These are phyloP conservation scores for Theonella swinhoei DNA, from an alignment of 37 sponge, comb jelly and placozoan species.

Conservation along the genomic window DNA sequence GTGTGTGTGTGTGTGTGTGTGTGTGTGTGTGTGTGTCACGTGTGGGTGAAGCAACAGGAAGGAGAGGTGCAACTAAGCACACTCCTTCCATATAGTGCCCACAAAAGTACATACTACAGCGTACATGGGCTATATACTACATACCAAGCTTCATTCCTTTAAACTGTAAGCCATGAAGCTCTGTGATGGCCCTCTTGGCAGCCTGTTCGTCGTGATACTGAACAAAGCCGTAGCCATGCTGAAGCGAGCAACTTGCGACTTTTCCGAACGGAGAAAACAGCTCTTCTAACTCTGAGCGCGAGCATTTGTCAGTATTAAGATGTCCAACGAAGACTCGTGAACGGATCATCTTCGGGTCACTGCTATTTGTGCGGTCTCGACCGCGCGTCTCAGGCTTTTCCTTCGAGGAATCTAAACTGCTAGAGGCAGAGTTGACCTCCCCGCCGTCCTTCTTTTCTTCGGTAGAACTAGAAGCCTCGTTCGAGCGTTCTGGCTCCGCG, in stretches of 20 bases:
- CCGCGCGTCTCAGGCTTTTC: not conserved
- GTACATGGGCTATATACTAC: too few relatives aligned
- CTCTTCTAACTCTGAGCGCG: slow-evolving; percentile 13
- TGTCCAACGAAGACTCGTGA: slow-evolving; percentile 67
- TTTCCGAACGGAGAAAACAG: slow-evolving; percentile 50
- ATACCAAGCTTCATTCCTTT: slow-evolving; percentile 63
- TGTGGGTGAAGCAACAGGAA: too few relatives aligned
- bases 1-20: too few relatives aligned
- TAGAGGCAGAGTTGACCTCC: not conserved
- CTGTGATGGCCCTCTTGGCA: slow-evolving; percentile 45
- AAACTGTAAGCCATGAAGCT: slow-evolving; percentile 37
- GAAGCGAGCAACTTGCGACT: slow-evolving; percentile 27
- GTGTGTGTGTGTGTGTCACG: too few relatives aligned
- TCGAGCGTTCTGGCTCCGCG: not conserved
- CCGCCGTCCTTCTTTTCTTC: not conserved
- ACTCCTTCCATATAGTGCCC: not conserved
- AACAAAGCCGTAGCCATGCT: slow-evolving; percentile 74
- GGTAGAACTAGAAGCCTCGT: not conserved
- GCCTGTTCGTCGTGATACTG: slow-evolving; percentile 48
- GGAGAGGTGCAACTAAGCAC: too few relatives aligned
- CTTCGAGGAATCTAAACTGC: not conserved
- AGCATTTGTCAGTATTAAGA: slow-evolving; percentile 40
- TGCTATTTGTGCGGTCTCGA: slow-evolving; percentile 24
- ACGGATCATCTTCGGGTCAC: slow-evolving; percentile 25
- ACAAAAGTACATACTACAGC: not conserved